Base-by-base conservation (phyloP, 2,888 invertebrate genomes). In the Ochlodes sylvanus region DNA sequence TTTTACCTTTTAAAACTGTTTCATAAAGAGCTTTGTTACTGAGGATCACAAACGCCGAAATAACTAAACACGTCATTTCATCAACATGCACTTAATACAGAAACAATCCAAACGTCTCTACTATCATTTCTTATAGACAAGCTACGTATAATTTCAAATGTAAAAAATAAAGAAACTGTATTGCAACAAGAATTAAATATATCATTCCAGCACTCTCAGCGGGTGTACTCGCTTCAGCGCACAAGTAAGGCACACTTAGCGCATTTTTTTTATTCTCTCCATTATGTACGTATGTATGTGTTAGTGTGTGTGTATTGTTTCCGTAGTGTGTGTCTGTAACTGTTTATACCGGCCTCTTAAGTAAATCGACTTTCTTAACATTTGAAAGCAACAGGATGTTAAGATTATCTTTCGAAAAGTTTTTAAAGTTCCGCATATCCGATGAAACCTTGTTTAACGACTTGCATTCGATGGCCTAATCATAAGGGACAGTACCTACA, bases 171-270 rank as follows among this genome's bases (percentile, higher is more conserved):
- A 42, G n/a, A n/a, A 42, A 42, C 14, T n/a, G 12, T 10, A 42
- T 10, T 9, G 10, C 10, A n/a, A 44, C n/a, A 47, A 47, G 17
- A 47, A 47, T 17, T 2, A 47, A 2, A 47, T 9, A 9, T 47
- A 17, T 47, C 15, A 47, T 47, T 71, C 71, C 56, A 64, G 75
- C 7, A 21, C 5, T 70, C 60, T 63, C 75, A 75, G 67, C 72
- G 71, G 54, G 76, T 83, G 83, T 91, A 80, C 90, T 7, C 76
- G 74, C 83, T 84, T 86, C 85, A 71, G 77, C 86, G 82, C 80
- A 79, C 92, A 90, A 89, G 92, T 92, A 92, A 92, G 88, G 87
- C 92, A 92, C 92, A 91, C 92, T 92, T 90, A 86, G 82, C 84
- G 86, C 88, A 85, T 82, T 88, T 92, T 92, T 90, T 92, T 92